Percentiles rank a stretch among this genome's conserved stretches.
Conservation (phyloP, 1,140 invertebrate genomes). For the Drosophila burlai region DNA sequence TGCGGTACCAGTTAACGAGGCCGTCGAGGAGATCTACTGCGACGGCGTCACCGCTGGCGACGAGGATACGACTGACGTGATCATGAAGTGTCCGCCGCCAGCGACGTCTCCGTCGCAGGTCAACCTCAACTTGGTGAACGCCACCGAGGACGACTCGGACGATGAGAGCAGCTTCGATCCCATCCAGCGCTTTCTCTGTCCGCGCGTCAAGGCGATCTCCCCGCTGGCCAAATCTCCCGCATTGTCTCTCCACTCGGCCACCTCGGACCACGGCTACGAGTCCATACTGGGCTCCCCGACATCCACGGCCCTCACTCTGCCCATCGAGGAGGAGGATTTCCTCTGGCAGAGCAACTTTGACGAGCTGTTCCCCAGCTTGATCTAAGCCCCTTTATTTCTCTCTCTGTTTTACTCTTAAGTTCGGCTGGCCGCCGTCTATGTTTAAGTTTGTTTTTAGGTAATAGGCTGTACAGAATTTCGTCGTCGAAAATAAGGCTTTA, state of each 20-base stretch:
- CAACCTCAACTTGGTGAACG: slow-evolving; percentile 84
- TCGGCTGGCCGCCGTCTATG: slow-evolving; percentile 61
- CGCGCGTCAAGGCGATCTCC: slow-evolving; percentile 76
- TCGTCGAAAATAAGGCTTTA: slow-evolving; percentile 68
- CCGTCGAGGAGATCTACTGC: slow-evolving; percentile 84
- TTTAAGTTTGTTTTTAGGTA: slow-evolving; percentile 51
- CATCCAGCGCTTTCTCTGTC: slow-evolving; percentile 78
- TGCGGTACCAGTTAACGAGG: slow-evolving; percentile 87
- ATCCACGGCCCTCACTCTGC: slow-evolving; percentile 41
- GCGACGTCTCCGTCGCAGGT: slow-evolving; percentile 82
- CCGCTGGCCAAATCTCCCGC: slow-evolving; percentile 78
- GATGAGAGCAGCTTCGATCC: slow-evolving; percentile 78
- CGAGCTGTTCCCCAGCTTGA: slow-evolving; percentile 77
- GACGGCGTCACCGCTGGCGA: slow-evolving; percentile 68
- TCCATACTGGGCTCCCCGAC: slow-evolving; percentile 86
- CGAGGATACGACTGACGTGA: slow-evolving; percentile 53
- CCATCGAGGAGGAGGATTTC: slow-evolving; percentile 65
- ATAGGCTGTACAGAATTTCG: slow-evolving; percentile 66
- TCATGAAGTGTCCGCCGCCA: slow-evolving; percentile 83
- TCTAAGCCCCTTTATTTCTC: slow-evolving; percentile 54
- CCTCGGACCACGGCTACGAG: slow-evolving; percentile 88
- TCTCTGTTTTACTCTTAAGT: slow-evolving; percentile 61
- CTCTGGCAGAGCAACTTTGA: slow-evolving; percentile 76
- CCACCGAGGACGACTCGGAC: slow-evolving; percentile 85
- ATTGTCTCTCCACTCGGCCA: slow-evolving; percentile 69